phyloP scores from a whole-genome alignment of 1,140 invertebrate species.

The Caenorhabditis elegans region DNA sequence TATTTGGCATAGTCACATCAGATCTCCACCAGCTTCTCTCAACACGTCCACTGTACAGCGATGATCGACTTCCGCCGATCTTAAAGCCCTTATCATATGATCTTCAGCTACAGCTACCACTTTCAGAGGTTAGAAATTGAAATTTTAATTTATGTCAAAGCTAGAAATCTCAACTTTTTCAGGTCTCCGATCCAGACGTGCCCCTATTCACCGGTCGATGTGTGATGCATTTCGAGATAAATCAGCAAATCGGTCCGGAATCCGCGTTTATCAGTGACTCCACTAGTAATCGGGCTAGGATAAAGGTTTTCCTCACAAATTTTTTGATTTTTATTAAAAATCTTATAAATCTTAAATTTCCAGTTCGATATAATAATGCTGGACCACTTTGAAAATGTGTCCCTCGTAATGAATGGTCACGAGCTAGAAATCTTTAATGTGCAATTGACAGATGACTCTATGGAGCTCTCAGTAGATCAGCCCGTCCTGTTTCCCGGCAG shows the following conservation, averaged over 20 bases:
- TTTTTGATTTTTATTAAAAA: too few species aligned
- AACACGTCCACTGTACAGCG: background rate
- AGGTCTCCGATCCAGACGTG: conserved; percentile 27
- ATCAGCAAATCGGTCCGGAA: background rate
- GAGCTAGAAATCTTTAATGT: conserved; percentile 35
- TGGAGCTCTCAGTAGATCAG: conserved; percentile 29
- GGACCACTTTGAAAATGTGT: conserved; percentile 41
- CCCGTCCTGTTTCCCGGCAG: conserved; percentile 35
- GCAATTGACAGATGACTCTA: conserved; percentile 20
- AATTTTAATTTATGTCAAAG: too few species aligned
- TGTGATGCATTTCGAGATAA: conserved; percentile 36
- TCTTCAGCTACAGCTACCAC: conserved; percentile 35
- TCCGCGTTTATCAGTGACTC: conserved; percentile 33
- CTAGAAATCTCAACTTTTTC: background rate
- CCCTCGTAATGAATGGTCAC: conserved; percentile 18
- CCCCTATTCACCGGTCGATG: conserved; percentile 34
- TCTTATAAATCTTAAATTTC: too few species aligned
- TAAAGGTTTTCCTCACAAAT: too few species aligned
- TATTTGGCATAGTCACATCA: background rate
- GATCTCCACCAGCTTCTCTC: background rate
- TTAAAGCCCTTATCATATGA: conserved; percentile 17
- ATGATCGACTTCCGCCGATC: conserved; percentile 3
- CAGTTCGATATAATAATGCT: conserved; percentile 13
- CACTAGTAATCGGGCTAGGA: background rate
- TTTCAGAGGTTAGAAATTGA: conserved; percentile 36